These are phyloP conservation scores for Busseola fusca DNA, from an alignment of 2,888 invertebrate species.

Conservation along the genomic window DNA sequence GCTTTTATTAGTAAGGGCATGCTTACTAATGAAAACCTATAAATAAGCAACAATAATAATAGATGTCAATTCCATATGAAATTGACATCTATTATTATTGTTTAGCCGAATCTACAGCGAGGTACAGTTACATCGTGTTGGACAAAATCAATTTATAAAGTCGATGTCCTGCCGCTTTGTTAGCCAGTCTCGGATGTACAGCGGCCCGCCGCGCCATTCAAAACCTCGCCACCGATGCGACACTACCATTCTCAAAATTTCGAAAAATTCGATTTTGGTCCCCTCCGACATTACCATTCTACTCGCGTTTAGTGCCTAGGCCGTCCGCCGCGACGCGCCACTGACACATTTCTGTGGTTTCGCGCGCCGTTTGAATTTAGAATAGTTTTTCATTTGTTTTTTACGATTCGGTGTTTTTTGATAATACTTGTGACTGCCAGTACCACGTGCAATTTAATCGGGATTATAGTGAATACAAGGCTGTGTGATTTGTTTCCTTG, in stretches of 20 bases:
- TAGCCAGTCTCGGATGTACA: slow-evolving; percentile 81
- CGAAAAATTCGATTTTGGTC: slow-evolving; percentile 77
- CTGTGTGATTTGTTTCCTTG: slow-evolving; percentile 67
- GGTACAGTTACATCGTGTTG: slow-evolving; percentile 83
- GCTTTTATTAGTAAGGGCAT: slow-evolving; percentile 54
- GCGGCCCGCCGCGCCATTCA: slow-evolving; percentile 82
- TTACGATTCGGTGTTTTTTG: slow-evolving; percentile 75
- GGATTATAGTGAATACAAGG: slow-evolving; percentile 69
- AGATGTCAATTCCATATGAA: no score
- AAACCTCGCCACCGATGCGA: slow-evolving; percentile 80
- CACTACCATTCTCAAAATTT: slow-evolving; percentile 82
- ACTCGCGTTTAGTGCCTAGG: slow-evolving; percentile 83
- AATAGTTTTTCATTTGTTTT: slow-evolving; percentile 78
- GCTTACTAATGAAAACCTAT: no score
- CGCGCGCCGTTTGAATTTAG: slow-evolving; percentile 87
- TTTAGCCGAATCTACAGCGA: slow-evolving; percentile 64
- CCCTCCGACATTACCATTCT: slow-evolving; percentile 79
- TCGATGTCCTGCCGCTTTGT: slow-evolving; percentile 85
- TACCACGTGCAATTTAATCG: slow-evolving; percentile 69
- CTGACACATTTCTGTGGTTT: slow-evolving; percentile 87
- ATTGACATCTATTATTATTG: slow-evolving; percentile 52
- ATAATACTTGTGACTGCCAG: slow-evolving; percentile 75
- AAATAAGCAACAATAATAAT: no score
- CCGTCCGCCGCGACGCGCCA: slow-evolving; percentile 84
- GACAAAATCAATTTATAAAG: slow-evolving; percentile 87